Percentiles rank a stretch among this genome's conserved stretches.
phyloP scores from a whole-genome alignment of 2,797 vertebrate species.

The Enteromius viviparus region DNA sequence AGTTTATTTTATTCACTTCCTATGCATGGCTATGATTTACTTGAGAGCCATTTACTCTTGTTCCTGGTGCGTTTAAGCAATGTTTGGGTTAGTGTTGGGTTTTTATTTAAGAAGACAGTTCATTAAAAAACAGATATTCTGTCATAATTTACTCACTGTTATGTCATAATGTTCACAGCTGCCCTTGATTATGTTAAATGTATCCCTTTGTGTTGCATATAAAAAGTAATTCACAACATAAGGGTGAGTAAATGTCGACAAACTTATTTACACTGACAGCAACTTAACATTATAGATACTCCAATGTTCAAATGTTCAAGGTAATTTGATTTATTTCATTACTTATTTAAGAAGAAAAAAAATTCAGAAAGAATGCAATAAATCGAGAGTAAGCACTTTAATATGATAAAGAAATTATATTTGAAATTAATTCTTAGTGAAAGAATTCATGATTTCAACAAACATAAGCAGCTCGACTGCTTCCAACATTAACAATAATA shows the following conservation, averaged over 20 bases:
- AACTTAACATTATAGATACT: background rate
- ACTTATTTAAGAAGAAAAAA: background rate
- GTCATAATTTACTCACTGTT: background rate
- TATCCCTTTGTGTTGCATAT: background rate
- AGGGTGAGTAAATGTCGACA: background rate
- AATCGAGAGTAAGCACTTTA: background rate
- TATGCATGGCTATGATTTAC: slow-evolving; percentile 16
- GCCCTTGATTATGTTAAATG: background rate
- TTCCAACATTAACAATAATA: background rate
- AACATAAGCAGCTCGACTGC: background rate
- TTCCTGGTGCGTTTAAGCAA: background rate
- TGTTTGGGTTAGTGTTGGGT: background rate
- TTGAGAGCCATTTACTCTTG: background rate
- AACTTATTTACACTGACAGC: background rate
- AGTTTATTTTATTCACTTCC: slow-evolving; percentile 41
- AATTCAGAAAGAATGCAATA: background rate
- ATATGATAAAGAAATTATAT: background rate
- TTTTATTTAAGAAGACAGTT: slow-evolving; percentile 9
- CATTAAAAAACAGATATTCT: background rate
- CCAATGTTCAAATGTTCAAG: background rate
- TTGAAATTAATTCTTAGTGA: background rate
- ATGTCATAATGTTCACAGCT: background rate
- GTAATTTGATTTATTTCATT: background rate
- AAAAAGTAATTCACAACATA: background rate
- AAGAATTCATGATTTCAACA: background rate